A percentile compares a stretch with the other conserved stretches of the same genome.
Evolutionary conservation across 2,888 invertebrate genomes (phyloP).

Genomic region (Torymus texanus): DNA sequence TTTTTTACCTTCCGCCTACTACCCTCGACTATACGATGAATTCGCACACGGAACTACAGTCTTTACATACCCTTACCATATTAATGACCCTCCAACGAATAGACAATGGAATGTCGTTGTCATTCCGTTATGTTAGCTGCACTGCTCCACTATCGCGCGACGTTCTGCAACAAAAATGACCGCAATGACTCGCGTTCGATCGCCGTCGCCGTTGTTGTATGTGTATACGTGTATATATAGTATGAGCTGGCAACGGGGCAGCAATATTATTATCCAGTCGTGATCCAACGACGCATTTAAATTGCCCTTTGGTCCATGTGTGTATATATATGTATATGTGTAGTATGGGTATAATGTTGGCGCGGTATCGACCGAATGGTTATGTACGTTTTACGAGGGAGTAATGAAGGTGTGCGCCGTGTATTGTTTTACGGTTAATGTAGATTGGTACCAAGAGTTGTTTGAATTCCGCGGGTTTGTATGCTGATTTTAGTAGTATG

Average conservation of each 20-base stretch:
- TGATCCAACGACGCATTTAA: conserved; percentile 69
- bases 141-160: background rate
- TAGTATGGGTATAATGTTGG: background rate
- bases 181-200: conserved; percentile 40
- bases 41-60: conserved; percentile 4
- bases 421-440: too few relatives aligned
- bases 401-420: too few relatives aligned
- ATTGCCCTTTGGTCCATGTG: conserved; percentile 63
- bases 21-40: background rate
- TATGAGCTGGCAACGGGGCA: conserved; percentile 12
- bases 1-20: too few relatives aligned
- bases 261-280: conserved; percentile 57
- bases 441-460: too few relatives aligned
- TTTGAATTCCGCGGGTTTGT: too few relatives aligned
- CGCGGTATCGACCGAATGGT: background rate
- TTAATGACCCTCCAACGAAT: conserved; percentile 40
- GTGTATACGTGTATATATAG: conserved; percentile 5
- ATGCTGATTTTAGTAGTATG: too few relatives aligned
- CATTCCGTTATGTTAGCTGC: conserved; percentile 46
- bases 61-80: background rate
- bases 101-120: conserved; percentile 50
- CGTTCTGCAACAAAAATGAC: background rate
- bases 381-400: background rate
- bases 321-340: too few relatives aligned
- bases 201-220: background rate